Evolutionary conservation across 1,140 invertebrate genomes (phyloP), one percentile per base, ranked within the genome.

Genomic region (Chlorops oryzae): DNA sequence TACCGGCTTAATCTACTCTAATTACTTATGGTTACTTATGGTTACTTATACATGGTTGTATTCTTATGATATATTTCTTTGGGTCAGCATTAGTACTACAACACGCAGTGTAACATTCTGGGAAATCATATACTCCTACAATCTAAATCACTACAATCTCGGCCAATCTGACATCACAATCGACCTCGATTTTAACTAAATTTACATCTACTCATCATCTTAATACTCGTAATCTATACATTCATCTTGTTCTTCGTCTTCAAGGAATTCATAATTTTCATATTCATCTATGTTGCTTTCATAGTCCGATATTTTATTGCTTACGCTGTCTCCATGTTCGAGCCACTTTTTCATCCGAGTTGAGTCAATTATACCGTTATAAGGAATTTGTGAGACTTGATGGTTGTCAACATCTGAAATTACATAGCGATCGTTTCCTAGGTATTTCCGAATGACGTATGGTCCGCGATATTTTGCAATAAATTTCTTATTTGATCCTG

Each of bases 341-440:
- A 39, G 22, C 15, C 37, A 39, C 18, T 39, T 39, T 39, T 15
- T 39, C 15, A 39, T 20, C 18, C 37, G 37, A 39, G 17, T 39
- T 39, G 37, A 39, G 22, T 18, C n/a, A n/a, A n/a, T n/a, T n/a
- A n/a, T n/a, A n/a, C n/a, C n/a, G n/a, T n/a, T n/a, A n/a, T n/a
- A n/a, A 44, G 42, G 42, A 10, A 44, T 28, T 44, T 44, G 42
- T 27, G 42, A 28, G n/a, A 44, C 18, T 15, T 44, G 42, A 28
- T 17, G 18, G 24, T 44, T 44, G 13, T 44, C 42, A n/a, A 44
- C 18, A 17, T 44, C 24, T 22, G 12, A 17, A 15, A 44, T 20
- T 44, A 22, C 25, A 17, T 44, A 44, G 21, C 42, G 23, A 15
- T 44, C 42, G 34, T 32, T 45, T 27, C 15, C n/a, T 4, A 45